Evolutionary conservation across 2,113 vertebrate genomes (phyloP), one percentile per base, ranked within the genome.

Genomic region (Romanogobio albipinnatus): DNA sequence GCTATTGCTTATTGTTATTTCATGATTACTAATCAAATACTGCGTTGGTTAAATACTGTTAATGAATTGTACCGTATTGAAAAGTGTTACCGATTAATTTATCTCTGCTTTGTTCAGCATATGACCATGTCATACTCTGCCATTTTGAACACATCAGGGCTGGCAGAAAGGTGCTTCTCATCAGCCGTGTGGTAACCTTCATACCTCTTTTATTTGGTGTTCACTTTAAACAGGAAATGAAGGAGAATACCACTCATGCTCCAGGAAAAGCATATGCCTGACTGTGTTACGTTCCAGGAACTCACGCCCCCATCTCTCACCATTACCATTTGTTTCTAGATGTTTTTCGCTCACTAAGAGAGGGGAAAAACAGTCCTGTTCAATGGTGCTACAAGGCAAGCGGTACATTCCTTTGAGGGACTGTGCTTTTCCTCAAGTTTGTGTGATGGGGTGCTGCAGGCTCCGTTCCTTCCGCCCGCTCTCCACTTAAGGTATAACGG

Each of bases 201-300:
- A 47, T 88, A 88, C 85, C 88, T 90, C 85, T 82, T 85, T 82
- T 59, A 88, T 86, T 84, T 88, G 87, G 85, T 86, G 36, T 75
- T 79, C 80, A n/a, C 47, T 71, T 87, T 62, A 74, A 64, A 83
- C 92, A 93, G 92, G 94, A 95, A 95, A 94, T 94, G 90, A 94
- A 92, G 89, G 84, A 90, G 92, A 93, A 94, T 95, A 92, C 92
- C 92, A 91, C 90, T 94, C 91, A 92, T 93, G 93, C 91, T 91
- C 89, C 19, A 84, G 88, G 84, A 91, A 91, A 90, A 88, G 89
- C 88, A 86, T 93, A 93, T 59, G 17, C 90, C 89, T 88, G 87
- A 75, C 86, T 86, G 86, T 83, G 43, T 87, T 89, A 89, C 85
- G 90, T 91, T 89, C 85, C 86, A 90, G 81, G 84, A 91, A 88